Evolutionary conservation across 2,888 invertebrate species (phyloP).

Genomic region (Parnassius apollo): DNA sequence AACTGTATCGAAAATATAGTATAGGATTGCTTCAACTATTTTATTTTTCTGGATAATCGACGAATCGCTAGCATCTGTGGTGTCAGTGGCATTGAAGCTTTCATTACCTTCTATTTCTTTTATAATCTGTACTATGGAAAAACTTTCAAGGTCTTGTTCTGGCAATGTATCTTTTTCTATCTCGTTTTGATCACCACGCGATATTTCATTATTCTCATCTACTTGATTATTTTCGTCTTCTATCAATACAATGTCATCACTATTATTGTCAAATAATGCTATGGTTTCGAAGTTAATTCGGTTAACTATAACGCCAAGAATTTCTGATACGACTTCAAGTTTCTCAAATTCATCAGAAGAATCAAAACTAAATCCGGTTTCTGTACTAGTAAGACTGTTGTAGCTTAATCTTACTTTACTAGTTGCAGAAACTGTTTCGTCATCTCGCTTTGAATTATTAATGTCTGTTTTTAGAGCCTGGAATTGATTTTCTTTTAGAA

Average conservation of each 20-base stretch:
- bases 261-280: not conserved
- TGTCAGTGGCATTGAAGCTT: slow-evolving; percentile 48
- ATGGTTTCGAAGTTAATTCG: slow-evolving; percentile 41
- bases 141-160: slow-evolving; percentile 1
- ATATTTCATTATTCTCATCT: not conserved
- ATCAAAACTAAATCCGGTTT: slow-evolving; percentile 55
- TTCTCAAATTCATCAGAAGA: slow-evolving; percentile 71
- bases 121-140: slow-evolving; percentile 31
- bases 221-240: not conserved
- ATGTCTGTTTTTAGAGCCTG: not conserved
- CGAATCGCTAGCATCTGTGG: slow-evolving; percentile 52
- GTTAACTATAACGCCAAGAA: slow-evolving; percentile 50
- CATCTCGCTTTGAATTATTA: not conserved
- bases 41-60: slow-evolving; percentile 43
- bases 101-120: slow-evolving; percentile 51
- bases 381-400: slow-evolving; percentile 49
- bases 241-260: not conserved
- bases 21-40: slow-evolving; percentile 61
- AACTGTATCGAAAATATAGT: slow-evolving; percentile 59
- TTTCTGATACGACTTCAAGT: slow-evolving; percentile 58
- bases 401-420: slow-evolving; percentile 30
- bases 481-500: not conserved
- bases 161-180: not conserved
- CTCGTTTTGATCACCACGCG: not conserved
- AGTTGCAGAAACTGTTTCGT: slow-evolving; percentile 2